phyloP scores from a whole-genome alignment of 2,888 invertebrate genomes.

The Pristionchus entomophagus region DNA sequence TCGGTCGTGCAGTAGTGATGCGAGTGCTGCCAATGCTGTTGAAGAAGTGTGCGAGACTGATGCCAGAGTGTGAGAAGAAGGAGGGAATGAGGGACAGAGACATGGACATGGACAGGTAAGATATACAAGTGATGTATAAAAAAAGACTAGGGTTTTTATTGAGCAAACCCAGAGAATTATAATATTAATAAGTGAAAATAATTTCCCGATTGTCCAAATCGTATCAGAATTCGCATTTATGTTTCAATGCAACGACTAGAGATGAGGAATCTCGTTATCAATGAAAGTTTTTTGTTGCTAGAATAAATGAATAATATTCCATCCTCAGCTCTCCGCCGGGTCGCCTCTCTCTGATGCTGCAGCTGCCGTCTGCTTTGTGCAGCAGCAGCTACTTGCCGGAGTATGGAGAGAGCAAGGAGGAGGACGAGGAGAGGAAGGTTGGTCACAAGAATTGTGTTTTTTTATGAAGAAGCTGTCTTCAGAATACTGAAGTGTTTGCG shows the following conservation, averaged over 20 bases:
- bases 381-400: neutral
- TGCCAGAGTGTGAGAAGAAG: neutral
- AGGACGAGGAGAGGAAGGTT: constrained; percentile 75
- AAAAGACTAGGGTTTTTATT: no score
- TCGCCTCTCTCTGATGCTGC: constrained; percentile 22
- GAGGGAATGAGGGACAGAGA: neutral
- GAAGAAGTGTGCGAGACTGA: constrained; percentile 23
- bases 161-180: no score
- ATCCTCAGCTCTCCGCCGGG: neutral
- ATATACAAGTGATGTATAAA: no score
- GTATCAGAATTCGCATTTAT: no score
- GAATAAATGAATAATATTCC: neutral
- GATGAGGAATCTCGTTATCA: neutral
- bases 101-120: neutral
- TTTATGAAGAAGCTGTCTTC: constrained; percentile 49
- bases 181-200: no score
- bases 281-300: neutral
- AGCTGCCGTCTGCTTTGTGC: neutral
- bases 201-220: no score
- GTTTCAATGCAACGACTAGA: neutral
- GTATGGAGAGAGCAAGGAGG: constrained; percentile 63
- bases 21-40: constrained; percentile 43
- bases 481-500: neutral
- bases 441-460: constrained; percentile 49
- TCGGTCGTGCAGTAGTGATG: constrained; percentile 35